Evolutionary conservation across 2,888 invertebrate species (phyloP), one percentile per base, ranked within the genome.

Genomic region (Brenthis daphne): DNA sequence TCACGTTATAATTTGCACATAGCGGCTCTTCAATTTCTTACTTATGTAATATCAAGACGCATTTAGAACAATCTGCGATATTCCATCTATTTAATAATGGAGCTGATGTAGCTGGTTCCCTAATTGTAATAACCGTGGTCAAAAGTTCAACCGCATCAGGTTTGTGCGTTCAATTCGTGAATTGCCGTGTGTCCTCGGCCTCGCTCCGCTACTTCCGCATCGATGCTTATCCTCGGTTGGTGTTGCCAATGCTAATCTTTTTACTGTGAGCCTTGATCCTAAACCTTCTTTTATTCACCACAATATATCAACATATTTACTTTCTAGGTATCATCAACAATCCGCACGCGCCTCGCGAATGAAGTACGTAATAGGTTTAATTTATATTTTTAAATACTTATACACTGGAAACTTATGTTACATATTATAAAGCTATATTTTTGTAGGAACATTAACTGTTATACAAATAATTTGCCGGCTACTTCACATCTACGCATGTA

Each of bases 281-380:
- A 88, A 87, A 85, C 87, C 89, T 89, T 87, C 83, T 84, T 80
- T 76, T 78, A 79, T 80, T 82, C 83, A 81, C 82, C 81, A 80
- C 78, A 76, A 81, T 86, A 84, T 84, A 78, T 78, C 77, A 77
- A 77, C 77, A 75, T 77, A 85, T 91, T 91, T 90, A 89, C 87
- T 90, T 91, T 91, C 91, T 91, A 92, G 91, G 91, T 92, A 92
- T 92, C 91, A 90, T 87, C 91, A 92, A 86, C 91, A 90, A 89
- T 87, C 88, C 86, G 90, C 89, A 86, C 90, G 91, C 85, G 85
- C 90, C 80, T 89, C 91, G 87, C 90, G 90, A 88, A 85, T 91
- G 78, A 92, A 92, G 91, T 92, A 92, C 91, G 91, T 92, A 92
- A 88, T 80, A 80, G 76, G 55, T 67, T 67, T 67, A 67, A 63